A percentile compares a stretch with the other conserved stretches of the same genome.
Evolutionary conservation across 64 coral and sea anemone species (phyloP).

Genomic region (Trachythela sp.): DNA sequence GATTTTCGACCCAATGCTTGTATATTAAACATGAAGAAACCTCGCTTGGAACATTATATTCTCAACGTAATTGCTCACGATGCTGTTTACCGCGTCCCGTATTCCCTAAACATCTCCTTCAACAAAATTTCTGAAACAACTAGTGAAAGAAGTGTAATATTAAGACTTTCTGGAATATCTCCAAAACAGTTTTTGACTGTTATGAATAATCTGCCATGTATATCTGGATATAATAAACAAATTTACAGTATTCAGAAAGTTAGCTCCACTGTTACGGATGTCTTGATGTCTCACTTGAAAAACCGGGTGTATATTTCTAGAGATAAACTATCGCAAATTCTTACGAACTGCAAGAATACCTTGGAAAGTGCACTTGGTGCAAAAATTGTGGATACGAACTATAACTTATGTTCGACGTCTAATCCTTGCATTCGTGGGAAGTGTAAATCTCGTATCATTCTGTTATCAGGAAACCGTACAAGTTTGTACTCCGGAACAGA

Average conservation of each 20-base stretch:
- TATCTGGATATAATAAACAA: slow-evolving; percentile 43
- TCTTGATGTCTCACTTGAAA: slow-evolving; percentile 50
- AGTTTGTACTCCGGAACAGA: slow-evolving; percentile 44
- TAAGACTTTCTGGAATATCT: slow-evolving; percentile 57
- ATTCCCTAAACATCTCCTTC: slow-evolving; percentile 62
- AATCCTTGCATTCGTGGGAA: slow-evolving; percentile 69
- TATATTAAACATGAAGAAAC: slow-evolving; percentile 48
- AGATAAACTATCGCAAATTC: slow-evolving; percentile 43
- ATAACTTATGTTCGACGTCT: slow-evolving; percentile 59
- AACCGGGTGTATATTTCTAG: slow-evolving; percentile 27
- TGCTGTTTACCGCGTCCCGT: slow-evolving; percentile 52
- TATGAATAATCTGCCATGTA: slow-evolving; percentile 35
- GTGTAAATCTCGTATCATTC: slow-evolving; percentile 64
- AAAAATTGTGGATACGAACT: slow-evolving; percentile 55
- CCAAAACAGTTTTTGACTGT: slow-evolving; percentile 55
- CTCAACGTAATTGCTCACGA: slow-evolving; percentile 71
- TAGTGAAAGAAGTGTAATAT: slow-evolving; percentile 54
- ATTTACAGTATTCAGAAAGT: slow-evolving; percentile 57
- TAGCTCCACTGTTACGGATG: slow-evolving; percentile 51
- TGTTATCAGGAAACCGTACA: slow-evolving; percentile 30
- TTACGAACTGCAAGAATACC: slow-evolving; percentile 58
- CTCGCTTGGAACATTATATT: slow-evolving; percentile 14
- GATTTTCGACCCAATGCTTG: slow-evolving; percentile 63
- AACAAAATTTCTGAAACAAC: slow-evolving; percentile 48
- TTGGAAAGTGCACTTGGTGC: slow-evolving; percentile 55